phyloP scores from a whole-genome alignment of 2,797 vertebrate genomes.

The Phalloptychus januarius region DNA sequence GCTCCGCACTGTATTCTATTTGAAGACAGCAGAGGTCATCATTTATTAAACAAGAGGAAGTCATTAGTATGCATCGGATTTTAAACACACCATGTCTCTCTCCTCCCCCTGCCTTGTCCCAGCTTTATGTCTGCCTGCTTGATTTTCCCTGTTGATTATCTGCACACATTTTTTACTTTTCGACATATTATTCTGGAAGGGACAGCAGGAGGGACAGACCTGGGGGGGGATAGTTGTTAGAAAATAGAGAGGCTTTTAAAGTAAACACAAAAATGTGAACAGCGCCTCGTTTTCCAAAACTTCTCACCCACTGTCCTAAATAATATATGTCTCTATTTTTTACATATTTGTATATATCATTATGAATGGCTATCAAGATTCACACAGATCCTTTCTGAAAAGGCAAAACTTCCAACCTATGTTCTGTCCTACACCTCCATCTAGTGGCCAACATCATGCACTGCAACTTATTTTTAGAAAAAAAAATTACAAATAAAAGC shows the following conservation, averaged over 20 bases:
- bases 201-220: background rate
- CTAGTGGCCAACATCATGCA: slow-evolving; percentile 54
- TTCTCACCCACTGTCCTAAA: background rate
- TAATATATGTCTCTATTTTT: background rate
- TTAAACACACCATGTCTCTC: slow-evolving; percentile 60
- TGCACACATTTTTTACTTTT: slow-evolving; percentile 3
- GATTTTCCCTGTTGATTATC: slow-evolving; percentile 63
- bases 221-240: slow-evolving; percentile 6
- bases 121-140: slow-evolving; percentile 63
- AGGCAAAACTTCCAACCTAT: background rate
- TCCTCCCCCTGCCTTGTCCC: slow-evolving; percentile 58
- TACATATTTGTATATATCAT: background rate
- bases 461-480: background rate
- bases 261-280: background rate
- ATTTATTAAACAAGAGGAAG: slow-evolving; percentile 79
- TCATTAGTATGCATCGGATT: slow-evolving; percentile 78
- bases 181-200: slow-evolving; percentile 2
- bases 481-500: background rate
- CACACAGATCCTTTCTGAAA: background rate
- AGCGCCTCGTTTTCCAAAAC: background rate
- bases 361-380: background rate
- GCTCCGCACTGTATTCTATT: slow-evolving; percentile 64
- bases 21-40: slow-evolving; percentile 76
- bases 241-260: background rate
- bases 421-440: slow-evolving; percentile 64